Conservation (phyloP, 2,113 vertebrate genomes). For the Cottus gobio region DNA sequence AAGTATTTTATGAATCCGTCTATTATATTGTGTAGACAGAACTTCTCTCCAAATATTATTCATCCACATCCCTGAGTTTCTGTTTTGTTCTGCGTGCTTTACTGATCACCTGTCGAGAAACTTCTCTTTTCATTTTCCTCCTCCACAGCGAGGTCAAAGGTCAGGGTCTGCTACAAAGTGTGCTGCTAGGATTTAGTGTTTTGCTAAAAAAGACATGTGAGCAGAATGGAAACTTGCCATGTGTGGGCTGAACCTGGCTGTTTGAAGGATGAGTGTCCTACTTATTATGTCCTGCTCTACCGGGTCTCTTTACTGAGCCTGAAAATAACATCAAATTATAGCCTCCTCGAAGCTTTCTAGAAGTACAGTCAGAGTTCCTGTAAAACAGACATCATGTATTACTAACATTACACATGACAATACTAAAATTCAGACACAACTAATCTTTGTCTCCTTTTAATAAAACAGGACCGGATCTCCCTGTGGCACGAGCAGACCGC, state of each 20-base stretch:
- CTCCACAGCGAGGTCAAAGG: constrained; percentile 37
- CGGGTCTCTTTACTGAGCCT: constrained; percentile 23
- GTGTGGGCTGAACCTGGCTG: constrained; percentile 48
- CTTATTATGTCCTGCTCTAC: constrained; percentile 48
- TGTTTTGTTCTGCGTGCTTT: background rate
- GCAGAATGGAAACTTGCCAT: constrained; percentile 46
- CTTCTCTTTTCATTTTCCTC: constrained; percentile 19
- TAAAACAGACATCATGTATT: constrained; percentile 3
- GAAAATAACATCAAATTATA: constrained; percentile 45
- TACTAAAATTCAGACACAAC: background rate
- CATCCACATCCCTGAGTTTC: background rate
- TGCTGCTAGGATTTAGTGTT: constrained; percentile 24
- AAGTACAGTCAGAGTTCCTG: constrained; percentile 1
- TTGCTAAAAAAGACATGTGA: constrained; percentile 24
- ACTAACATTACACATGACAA: background rate
- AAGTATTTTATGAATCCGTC: background rate
- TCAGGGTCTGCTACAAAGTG: constrained; percentile 16
- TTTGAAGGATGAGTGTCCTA: constrained; percentile 48
- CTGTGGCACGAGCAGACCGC: constrained; percentile 95
- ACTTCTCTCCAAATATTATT: background rate
- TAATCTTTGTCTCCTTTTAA: constrained; percentile 6
- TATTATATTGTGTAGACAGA: background rate
- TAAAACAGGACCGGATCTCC: constrained; percentile 90
- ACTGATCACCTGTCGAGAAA: constrained; percentile 21
- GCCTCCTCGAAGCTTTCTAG: constrained; percentile 7